Base-by-base conservation (phyloP, 92 coral and sea anemone genomes). In the Actinostola sp. region DNA sequence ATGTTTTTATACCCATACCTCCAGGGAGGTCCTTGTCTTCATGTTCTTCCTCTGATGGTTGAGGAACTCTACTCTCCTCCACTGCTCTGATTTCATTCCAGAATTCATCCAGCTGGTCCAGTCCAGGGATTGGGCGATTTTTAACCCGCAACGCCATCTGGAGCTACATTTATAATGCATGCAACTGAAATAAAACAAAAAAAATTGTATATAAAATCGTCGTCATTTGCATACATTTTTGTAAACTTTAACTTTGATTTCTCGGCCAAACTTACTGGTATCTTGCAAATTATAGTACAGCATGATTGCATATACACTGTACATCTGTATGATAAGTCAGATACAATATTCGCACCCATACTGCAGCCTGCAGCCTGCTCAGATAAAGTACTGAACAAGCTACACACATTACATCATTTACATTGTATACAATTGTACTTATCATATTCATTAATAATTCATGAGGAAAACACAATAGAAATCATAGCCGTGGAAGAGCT, bases 11-110 rank as follows among this genome's bases (percentile, higher is more conserved):
- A n/a, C n/a, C n/a, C 54, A n/a, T 77, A 86, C 98, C 96, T 69
- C 88, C 89, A 33, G 71, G 23, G 24, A 80, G 81, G 11, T 81
- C 87, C 4, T 75, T 75, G 13, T 86, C 92, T 41, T 86, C 92
- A 29, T 81, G 80, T 20, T 91, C 97, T 60, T 95, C 99, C 0
- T 91, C 99, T 16, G 87, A 38, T 11, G 70, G 52, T 12, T 70
- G 48, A 16, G 77, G 78, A 4, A 21, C 60, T 20, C 79, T 66
- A 63, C 83, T 88, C 86, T 92, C 95, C 72, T 91, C 86, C 14
- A 95, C 87, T 17, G 88, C 59, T 38, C 86, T 89, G 67, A 26
- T 89, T 51, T 95, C 99, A 14, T 73, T 89, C 99, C 99, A 95
- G 77, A 80, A 95, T 41, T 88, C 88, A 76, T 89, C 97, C 54